Evolutionary conservation across 2,888 invertebrate genomes (phyloP), one percentile per base, ranked within the genome.

Genomic region (Rhorus exstirpatorius): DNA sequence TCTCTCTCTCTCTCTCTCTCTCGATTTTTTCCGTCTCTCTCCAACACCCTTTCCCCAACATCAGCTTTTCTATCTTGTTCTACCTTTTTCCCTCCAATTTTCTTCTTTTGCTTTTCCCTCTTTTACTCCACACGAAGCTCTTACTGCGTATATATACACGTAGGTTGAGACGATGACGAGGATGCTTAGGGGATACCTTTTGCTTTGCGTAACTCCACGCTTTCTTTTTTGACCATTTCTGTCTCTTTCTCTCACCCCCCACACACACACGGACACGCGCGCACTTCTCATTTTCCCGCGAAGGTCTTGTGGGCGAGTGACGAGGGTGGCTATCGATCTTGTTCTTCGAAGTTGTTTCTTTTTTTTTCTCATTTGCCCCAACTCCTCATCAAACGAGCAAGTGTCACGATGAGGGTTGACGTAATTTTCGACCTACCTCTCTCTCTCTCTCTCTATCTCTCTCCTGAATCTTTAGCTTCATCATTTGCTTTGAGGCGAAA

Each of bases 131-230:
- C 14, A 58, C 58, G 44, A 58, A 35, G 49, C 71, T 49, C 60
- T n/a, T n/a, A 49, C 38, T 60, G 31, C 55, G 31, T 26, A 14
- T 53, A 53, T 26, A 14, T 53, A 53, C 60, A 67, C 72, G 72
- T 68, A 46, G 77, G 72, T 31, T 71, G 68, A 19, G 49, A 82
- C 46, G 65, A 79, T 21, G 67, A 81, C 93, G 93, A 93, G 93
- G 93, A 94, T 93, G 93, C 94, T 88, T 87, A 86, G 84, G 88
- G 88, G 88, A 91, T 90, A 89, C 88, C 88, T 88, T 88, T 55
- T 65, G 46, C 74, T 55, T 38, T 41, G 76, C 53, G 55, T 46
- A 31, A 46, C 76, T 58, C 41, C 58, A 31, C n/a, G 51, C 65
- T 86, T 87, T 85, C 85, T 7, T 71, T 44, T 71, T 71, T 46